A percentile compares a stretch with the other conserved stretches of the same genome.
phyloP scores from a whole-genome alignment of 2,888 invertebrate species.

The Sinotaia quadrata region DNA sequence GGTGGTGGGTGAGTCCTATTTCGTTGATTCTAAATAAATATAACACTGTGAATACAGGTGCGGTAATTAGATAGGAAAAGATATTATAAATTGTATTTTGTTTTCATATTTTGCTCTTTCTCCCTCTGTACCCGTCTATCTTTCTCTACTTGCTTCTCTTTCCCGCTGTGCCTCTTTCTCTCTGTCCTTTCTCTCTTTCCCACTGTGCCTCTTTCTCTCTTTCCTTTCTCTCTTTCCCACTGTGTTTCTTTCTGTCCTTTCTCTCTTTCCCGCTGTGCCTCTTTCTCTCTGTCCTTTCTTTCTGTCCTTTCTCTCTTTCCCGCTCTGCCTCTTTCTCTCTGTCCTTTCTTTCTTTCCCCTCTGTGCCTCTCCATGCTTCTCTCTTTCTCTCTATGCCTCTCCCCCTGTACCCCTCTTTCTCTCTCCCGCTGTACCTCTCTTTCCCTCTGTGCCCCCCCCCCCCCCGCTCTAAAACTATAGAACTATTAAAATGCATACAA shows the following conservation, averaged over 20 bases:
- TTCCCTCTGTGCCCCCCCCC: too few species aligned
- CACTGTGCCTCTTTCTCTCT: not conserved
- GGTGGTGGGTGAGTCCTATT: too few species aligned
- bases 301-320: not conserved
- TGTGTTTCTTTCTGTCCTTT: not conserved
- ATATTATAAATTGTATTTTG: too few species aligned
- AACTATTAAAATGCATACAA: too few species aligned
- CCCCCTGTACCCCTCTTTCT: not conserved
- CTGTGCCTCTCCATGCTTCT: not conserved
- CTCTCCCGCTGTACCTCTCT: too few species aligned
- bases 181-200: conserved; percentile 1
- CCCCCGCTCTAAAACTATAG: too few species aligned
- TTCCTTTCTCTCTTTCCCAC: not conserved
- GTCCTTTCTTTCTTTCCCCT: not conserved
- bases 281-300: not conserved
- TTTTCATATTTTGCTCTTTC: not conserved
- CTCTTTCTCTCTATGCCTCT: not conserved
- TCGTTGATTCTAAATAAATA: too few species aligned
- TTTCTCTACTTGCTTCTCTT: not conserved
- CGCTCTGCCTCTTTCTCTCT: not conserved
- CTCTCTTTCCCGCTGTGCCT: not conserved
- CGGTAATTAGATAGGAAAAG: too few species aligned
- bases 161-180: not conserved
- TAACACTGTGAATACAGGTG: too few species aligned
- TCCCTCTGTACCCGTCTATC: too few species aligned